Base-by-base conservation (phyloP, 2,797 vertebrate genomes). In the Selene dorsalis region DNA sequence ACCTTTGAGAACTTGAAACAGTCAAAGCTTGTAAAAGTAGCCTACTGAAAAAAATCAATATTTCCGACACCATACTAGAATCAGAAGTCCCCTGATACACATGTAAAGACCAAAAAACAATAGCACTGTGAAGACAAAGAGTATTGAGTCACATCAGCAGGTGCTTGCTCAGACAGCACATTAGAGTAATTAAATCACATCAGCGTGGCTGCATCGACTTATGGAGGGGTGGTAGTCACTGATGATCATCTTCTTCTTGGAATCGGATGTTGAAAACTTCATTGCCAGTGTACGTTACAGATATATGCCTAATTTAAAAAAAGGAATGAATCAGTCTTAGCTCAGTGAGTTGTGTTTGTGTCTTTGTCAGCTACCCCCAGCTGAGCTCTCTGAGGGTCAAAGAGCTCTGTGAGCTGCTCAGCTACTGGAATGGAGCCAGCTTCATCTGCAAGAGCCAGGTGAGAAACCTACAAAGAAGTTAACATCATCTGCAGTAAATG, bases 391-490 rank as follows among this genome's bases (percentile, higher is more conserved):
- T 83, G 18, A 93, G 92, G 84, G 92, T 94, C 16, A 94, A 94
- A 53, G 92, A 94, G 72, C 85, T 95, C 72, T 94, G 94, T 89
- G 93, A 95, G 78, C 88, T 95, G 70, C 93, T 95, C 69, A 94
- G 92, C 86, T 95, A 94, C 84, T 95, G 95, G 94, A 94, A 95
- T 63, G 92, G 91, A 63, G 83, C 92, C 86, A 95, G 94, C 73
- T 94, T 94, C 17, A 90, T 94, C 71, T 95, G 94, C 87, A 94
- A 58, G 70, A 94, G 70, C 69, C 94, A 95, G 93, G 95, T 95
- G 56, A 81, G 73, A 24, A 52, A 24, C 10, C 6, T 24, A 52
- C 4, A 24, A 16, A 22, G 14, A 24, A 55, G 48, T 53, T 14
- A 1, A 58, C 0, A 22, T 20, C 17, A 28, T 73, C 3, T 24